A percentile compares a stretch with the other conserved stretches of the same genome.
Conservation (phyloP, 2,113 vertebrate genomes). For the Rhodinocichla rosea region DNA sequence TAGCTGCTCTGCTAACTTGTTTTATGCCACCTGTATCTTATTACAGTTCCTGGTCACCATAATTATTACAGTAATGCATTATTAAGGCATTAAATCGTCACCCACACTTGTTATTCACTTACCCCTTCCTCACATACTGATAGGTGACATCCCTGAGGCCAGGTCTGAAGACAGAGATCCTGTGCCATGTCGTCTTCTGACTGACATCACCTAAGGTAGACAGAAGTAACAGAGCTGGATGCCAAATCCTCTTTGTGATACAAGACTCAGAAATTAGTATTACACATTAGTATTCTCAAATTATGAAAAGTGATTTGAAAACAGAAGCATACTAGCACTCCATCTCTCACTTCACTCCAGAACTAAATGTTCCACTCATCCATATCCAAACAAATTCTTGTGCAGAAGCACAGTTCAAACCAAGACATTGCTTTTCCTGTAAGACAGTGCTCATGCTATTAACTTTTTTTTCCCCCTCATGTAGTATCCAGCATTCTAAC, state of each 20-base stretch:
- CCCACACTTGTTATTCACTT: constrained; percentile 21
- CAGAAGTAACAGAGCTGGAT: background rate
- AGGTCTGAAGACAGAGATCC: constrained; percentile 93
- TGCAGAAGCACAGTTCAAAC: background rate
- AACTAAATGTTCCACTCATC: background rate
- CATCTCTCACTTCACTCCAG: background rate
- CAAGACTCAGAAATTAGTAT: background rate
- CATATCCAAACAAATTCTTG: background rate
- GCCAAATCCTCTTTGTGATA: background rate
- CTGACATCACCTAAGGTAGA: constrained; percentile 85
- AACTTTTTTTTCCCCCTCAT: rapidly evolving
- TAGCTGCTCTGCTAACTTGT: background rate
- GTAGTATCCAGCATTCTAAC: too few relatives aligned
- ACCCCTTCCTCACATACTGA: constrained; percentile 96
- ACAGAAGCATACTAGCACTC: background rate
- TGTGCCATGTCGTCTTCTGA: constrained; percentile 97
- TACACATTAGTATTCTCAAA: background rate
- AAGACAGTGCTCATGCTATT: background rate
- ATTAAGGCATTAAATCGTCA: background rate
- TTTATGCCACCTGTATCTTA: background rate
- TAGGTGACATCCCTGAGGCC: constrained; percentile 94
- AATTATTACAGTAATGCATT: background rate
- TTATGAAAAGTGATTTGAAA: background rate
- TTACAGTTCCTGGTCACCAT: background rate
- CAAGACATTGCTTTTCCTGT: background rate